Percentiles rank a stretch among this genome's conserved stretches.
These are phyloP conservation scores for Emydura subglobosa DNA, from an alignment of 2,113 vertebrate species.

Conservation along the genomic window DNA sequence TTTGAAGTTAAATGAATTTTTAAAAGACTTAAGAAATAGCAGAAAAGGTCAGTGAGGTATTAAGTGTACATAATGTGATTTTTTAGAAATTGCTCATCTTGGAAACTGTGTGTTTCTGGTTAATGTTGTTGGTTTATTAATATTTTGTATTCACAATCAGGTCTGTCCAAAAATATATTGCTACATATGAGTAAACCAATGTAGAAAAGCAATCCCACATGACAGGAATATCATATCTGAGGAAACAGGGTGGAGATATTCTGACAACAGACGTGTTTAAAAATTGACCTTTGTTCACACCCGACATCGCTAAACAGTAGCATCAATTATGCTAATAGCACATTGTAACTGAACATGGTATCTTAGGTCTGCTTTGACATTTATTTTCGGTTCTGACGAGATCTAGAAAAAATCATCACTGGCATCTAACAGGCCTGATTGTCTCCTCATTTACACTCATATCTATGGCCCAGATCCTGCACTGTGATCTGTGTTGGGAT, in stretches of 20 bases:
- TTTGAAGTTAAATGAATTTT: slow-evolving; percentile 85
- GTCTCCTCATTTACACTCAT: neutral
- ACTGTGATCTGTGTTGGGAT: neutral
- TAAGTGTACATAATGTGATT: slow-evolving; percentile 82
- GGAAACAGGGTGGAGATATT: neutral
- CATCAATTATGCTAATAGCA: slow-evolving; percentile 32
- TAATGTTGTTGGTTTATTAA: slow-evolving; percentile 70
- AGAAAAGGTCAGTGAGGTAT: slow-evolving; percentile 83
- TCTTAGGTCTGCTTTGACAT: neutral
- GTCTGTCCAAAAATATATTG: slow-evolving; percentile 30
- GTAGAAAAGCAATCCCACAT: neutral
- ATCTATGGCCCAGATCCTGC: neutral
- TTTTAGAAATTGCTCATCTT: slow-evolving; percentile 77
- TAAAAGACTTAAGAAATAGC: slow-evolving; percentile 81
- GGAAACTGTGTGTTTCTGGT: slow-evolving; percentile 22
- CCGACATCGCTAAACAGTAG: neutral
- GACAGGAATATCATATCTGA: neutral
- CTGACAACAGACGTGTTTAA: neutral
- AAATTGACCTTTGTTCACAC: slow-evolving; percentile 32
- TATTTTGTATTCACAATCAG: slow-evolving; percentile 74
- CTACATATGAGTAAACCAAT: slow-evolving; percentile 44
- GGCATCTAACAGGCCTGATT: neutral
- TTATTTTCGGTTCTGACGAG: neutral
- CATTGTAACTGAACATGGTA: neutral
- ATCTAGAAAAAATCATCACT: neutral